phyloP scores from a whole-genome alignment of 2,113 vertebrate species.

The Anseranas semipalmata region DNA sequence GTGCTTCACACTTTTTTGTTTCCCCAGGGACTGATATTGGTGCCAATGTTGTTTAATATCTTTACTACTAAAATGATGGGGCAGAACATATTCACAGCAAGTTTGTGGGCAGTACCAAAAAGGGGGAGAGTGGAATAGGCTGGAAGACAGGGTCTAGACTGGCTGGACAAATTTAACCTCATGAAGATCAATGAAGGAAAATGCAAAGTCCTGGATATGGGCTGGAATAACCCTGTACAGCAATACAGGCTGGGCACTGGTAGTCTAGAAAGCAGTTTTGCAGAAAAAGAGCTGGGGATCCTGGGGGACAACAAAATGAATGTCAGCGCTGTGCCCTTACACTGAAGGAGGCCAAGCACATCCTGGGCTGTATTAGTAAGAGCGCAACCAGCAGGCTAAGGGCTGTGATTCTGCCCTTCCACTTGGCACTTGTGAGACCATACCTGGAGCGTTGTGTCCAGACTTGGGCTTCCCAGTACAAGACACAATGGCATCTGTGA shows the following conservation, averaged over 20 bases:
- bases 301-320: neutral
- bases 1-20: neutral
- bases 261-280: neutral
- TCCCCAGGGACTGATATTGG: neutral
- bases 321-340: neutral
- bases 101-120: neutral
- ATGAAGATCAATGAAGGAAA: neutral
- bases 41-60: neutral
- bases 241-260: neutral
- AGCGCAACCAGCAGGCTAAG: neutral
- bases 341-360: neutral
- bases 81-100: neutral
- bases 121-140: fast-evolving
- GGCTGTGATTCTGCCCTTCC: neutral
- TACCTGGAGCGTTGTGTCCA: neutral
- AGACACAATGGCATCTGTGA: neutral
- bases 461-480: neutral
- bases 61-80: neutral
- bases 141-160: neutral
- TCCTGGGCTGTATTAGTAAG: neutral
- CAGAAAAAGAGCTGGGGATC: neutral
- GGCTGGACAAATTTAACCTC: neutral
- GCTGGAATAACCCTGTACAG: neutral
- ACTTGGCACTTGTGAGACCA: neutral
- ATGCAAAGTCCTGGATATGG: fast-evolving